phyloP scores from a whole-genome alignment of 2,113 vertebrate genomes.

The Serinus canaria region DNA sequence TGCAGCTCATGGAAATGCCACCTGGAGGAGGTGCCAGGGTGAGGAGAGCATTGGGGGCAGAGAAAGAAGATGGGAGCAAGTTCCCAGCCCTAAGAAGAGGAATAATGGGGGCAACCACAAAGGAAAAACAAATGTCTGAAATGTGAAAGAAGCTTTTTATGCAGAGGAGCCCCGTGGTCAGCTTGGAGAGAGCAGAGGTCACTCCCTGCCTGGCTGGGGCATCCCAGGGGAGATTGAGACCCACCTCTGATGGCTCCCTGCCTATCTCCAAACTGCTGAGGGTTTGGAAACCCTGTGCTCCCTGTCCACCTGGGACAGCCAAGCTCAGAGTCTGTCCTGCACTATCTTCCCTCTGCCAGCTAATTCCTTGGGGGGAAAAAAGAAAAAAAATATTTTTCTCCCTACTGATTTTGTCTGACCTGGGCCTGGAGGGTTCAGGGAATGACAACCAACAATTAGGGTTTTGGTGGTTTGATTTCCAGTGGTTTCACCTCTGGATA shows the following conservation, averaged over 20 bases:
- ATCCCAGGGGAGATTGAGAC: background rate
- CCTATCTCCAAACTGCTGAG: background rate
- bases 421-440: background rate
- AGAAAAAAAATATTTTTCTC: background rate
- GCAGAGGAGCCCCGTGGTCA: rapidly evolving
- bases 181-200: background rate
- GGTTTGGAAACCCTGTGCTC: background rate
- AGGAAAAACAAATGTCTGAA: background rate
- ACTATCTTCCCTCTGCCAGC: background rate
- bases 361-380: background rate
- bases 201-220: background rate
- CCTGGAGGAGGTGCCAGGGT: background rate
- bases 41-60: background rate
- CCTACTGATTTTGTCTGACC: background rate
- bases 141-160: background rate
- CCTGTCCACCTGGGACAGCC: background rate
- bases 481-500: background rate
- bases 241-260: rapidly evolving
- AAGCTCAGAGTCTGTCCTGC: background rate
- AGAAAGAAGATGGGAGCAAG: background rate
- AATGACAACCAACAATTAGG: background rate
- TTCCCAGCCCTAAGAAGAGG: background rate
- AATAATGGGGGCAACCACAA: background rate
- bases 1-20: background rate
- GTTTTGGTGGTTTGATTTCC: background rate